Conservation (phyloP, 1,140 invertebrate species). For the Zaprionus gabonicus region DNA sequence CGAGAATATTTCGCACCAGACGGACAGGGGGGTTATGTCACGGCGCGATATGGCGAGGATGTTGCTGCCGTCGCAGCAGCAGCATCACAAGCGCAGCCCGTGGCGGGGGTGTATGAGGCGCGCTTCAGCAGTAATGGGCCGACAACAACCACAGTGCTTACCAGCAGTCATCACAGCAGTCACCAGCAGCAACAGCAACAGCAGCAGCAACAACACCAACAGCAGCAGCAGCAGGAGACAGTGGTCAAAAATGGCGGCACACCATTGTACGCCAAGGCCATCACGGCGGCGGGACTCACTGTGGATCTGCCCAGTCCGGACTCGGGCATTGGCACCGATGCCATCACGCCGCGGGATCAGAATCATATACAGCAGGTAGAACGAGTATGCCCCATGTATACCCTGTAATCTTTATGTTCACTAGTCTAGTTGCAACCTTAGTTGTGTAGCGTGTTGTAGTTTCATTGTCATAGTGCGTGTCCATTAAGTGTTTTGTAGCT, state of each 20-base stretch:
- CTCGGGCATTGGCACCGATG: constrained; percentile 95
- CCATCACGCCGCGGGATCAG: constrained; percentile 94
- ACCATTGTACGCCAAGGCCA: constrained; percentile 80
- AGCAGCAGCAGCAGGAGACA: constrained; percentile 59
- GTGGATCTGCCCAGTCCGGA: constrained; percentile 96
- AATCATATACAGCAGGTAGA: constrained; percentile 94
- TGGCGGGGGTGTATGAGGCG: constrained; percentile 75
- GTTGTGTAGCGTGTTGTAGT: constrained; percentile 5
- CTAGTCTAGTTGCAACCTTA: not conserved
- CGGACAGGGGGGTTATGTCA: constrained; percentile 78
- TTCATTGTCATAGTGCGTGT: constrained; percentile 5
- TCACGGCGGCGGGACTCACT: constrained; percentile 90
- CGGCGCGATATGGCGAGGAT: constrained; percentile 73
- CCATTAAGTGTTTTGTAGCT: constrained; percentile 11
- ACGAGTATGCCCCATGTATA: not conserved
- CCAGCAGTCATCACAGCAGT: constrained; percentile 55
- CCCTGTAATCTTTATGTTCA: not conserved
- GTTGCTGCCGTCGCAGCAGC: constrained; percentile 59
- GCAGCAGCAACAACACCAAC: constrained; percentile 61
- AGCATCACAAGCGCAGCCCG: constrained; percentile 53
- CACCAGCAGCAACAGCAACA: constrained; percentile 68
- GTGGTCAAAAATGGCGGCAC: constrained; percentile 66
- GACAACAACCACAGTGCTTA: constrained; percentile 74
- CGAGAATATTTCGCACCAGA: constrained; percentile 82
- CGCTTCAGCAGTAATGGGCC: constrained; percentile 73